Evolutionary conservation across 2,797 vertebrate species (phyloP).

Genomic region (Aulostomus chinensis): DNA sequence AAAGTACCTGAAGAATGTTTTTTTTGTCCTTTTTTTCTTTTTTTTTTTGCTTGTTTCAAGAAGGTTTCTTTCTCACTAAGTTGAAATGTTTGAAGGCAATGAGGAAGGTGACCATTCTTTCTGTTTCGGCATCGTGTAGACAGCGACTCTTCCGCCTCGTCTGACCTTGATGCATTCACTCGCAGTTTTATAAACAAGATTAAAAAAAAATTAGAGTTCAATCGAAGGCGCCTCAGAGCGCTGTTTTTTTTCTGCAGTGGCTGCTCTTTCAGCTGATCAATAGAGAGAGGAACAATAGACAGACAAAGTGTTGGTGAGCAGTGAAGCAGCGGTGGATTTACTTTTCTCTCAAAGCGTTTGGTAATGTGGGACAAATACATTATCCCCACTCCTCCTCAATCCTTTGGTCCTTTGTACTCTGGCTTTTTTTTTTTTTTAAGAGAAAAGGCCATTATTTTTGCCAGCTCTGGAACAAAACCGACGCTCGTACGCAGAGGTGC

Average conservation of each 20-base stretch:
- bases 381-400: slow-evolving; percentile 32
- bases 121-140: slow-evolving; percentile 16
- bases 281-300: slow-evolving; percentile 19
- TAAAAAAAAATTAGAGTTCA: no score
- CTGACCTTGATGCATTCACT: slow-evolving; percentile 14
- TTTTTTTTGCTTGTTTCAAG: no score
- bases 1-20: no score
- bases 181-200: no score
- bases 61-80: no score
- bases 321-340: slow-evolving; percentile 27
- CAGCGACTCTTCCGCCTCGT: slow-evolving; percentile 28
- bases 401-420: slow-evolving; percentile 37
- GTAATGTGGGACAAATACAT: slow-evolving; percentile 50
- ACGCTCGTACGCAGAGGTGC: slow-evolving; percentile 6
- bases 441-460: slow-evolving; percentile 50
- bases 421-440: slow-evolving; percentile 49
- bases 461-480: slow-evolving; percentile 24
- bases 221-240: no score
- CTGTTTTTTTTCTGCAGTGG: not conserved
- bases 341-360: slow-evolving; percentile 38
- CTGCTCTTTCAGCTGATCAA: slow-evolving; percentile 29
- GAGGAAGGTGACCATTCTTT: no score
- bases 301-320: slow-evolving; percentile 17
- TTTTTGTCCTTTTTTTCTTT: no score
- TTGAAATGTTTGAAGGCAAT: no score